Percentiles rank a stretch among this genome's conserved stretches.
Conservation (phyloP, 2,113 vertebrate genomes). For the Cyrtonyx montezumae region DNA sequence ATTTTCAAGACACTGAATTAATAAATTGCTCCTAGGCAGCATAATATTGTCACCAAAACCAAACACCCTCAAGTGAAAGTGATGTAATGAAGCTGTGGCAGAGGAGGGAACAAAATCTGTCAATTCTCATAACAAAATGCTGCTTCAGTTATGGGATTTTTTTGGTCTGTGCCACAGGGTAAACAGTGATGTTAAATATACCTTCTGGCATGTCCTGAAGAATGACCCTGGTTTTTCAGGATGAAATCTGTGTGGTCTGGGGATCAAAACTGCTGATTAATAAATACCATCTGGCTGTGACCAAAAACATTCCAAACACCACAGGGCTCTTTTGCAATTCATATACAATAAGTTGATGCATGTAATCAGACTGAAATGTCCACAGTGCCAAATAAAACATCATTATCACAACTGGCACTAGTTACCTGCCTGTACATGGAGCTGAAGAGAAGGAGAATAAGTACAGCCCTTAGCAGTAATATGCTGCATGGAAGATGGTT, state of each 20-base stretch:
- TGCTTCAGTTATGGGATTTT: not conserved
- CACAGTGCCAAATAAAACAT: not conserved
- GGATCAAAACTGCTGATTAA: not conserved
- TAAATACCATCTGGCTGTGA: not conserved
- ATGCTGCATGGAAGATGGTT: not conserved
- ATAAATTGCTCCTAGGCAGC: not conserved
- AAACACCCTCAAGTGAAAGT: not conserved
- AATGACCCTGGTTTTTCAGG: not conserved
- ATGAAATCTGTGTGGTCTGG: not conserved
- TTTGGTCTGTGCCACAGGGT: not conserved
- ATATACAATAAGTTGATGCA: not conserved
- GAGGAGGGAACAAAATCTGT: not conserved
- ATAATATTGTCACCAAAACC: not conserved
- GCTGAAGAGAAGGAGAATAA: not conserved
- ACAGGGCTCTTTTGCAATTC: not conserved
- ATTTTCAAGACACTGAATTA: not conserved
- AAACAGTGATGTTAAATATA: not conserved
- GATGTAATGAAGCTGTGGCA: not conserved
- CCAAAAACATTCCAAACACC: not conserved
- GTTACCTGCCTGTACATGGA: not conserved
- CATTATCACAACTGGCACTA: not conserved
- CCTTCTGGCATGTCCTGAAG: not conserved
- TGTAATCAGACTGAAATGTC: not conserved
- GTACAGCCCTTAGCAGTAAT: not conserved
- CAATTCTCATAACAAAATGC: not conserved